Evolutionary conservation across 2,888 invertebrate species (phyloP).

Genomic region (Cabera pusaria): DNA sequence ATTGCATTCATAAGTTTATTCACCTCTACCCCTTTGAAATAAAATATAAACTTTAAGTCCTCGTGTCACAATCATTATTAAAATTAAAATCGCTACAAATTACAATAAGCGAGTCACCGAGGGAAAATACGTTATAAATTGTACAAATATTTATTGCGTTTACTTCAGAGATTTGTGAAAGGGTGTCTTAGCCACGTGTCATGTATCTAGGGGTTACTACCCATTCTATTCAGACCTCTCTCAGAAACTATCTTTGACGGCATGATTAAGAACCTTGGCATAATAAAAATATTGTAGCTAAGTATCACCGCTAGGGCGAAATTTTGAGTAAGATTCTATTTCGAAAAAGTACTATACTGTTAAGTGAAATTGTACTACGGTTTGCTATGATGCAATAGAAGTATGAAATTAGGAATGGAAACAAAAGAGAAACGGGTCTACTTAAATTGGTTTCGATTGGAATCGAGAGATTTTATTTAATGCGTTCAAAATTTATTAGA

Average conservation of each 20-base stretch:
- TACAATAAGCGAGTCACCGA: constrained; percentile 27
- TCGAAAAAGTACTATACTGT: constrained; percentile 1
- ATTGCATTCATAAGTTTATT: too few relatives aligned
- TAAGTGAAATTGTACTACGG: neutral
- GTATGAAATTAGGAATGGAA: constrained; percentile 7
- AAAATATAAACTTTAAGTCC: too few relatives aligned
- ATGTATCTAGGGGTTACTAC: constrained; percentile 45
- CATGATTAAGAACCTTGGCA: neutral
- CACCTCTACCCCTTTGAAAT: too few relatives aligned
- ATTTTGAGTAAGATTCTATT: too few relatives aligned
- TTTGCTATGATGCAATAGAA: neutral
- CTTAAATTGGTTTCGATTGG: constrained; percentile 40
- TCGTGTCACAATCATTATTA: constrained; percentile 16
- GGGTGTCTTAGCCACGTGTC: constrained; percentile 69
- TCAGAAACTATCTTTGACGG: too few relatives aligned
- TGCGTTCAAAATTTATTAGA: constrained; percentile 76
- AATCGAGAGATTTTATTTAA: constrained; percentile 62
- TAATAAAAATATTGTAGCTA: neutral
- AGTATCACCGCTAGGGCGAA: too few relatives aligned
- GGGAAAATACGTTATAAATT: constrained; percentile 55
- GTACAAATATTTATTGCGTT: constrained; percentile 74
- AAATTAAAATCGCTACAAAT: constrained; percentile 21
- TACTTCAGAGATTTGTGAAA: constrained; percentile 50
- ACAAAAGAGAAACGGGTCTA: constrained; percentile 32
- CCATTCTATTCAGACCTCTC: constrained; percentile 45